Evolutionary conservation across 2,888 invertebrate species (phyloP).

Genomic region (Sesia bembeciformis): DNA sequence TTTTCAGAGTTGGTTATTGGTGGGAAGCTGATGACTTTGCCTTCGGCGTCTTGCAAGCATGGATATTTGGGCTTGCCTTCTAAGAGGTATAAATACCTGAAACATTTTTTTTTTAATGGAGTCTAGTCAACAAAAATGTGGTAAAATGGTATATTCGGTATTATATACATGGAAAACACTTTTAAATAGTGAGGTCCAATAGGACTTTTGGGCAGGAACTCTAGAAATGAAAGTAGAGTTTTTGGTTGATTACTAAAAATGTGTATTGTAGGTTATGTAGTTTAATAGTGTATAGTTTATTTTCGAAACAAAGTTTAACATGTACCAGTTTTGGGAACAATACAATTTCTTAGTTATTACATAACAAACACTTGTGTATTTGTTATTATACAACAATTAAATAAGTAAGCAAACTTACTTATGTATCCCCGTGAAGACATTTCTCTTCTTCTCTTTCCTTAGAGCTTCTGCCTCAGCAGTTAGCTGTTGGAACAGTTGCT

Average conservation of each 20-base stretch:
- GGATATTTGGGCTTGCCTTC: slow-evolving; percentile 84
- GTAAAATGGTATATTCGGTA: no score
- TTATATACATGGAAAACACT: no score
- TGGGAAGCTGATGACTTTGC: slow-evolving; percentile 86
- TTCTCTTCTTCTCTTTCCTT: slow-evolving; percentile 89
- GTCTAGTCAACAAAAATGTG: no score
- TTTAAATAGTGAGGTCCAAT: no score
- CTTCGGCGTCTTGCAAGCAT: slow-evolving; percentile 78
- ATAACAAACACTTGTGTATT: background rate
- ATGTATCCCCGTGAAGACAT: slow-evolving; percentile 86
- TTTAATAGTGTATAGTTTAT: no score
- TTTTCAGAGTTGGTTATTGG: slow-evolving; percentile 89
- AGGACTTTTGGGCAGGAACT: no score
- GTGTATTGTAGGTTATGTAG: no score
- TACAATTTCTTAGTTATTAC: background rate
- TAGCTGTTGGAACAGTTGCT: slow-evolving; percentile 79
- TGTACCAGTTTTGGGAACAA: background rate
- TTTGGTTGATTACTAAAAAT: no score
- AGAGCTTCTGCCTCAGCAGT: slow-evolving; percentile 84
- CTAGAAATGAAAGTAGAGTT: no score
- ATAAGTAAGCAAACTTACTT: slow-evolving; percentile 53
- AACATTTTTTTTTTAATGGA: no score
- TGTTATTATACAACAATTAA: background rate
- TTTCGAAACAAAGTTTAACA: no score
- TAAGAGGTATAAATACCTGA: slow-evolving; percentile 81